Conservation (phyloP, 2,113 vertebrate species). For the Anas platyrhynchos region DNA sequence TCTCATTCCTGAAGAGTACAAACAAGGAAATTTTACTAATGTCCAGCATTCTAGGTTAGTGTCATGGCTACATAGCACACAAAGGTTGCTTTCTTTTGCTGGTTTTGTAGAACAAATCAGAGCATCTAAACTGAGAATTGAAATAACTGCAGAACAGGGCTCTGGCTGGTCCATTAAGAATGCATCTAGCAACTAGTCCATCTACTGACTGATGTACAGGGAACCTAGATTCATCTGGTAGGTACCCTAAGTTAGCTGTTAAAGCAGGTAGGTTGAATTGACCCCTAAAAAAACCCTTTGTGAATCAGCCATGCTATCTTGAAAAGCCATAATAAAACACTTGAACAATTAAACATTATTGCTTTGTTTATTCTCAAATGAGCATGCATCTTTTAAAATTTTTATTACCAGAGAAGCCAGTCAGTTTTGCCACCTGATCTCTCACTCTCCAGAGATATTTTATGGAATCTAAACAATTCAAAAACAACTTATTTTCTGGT, state of each 20-base stretch:
- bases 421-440: neutral
- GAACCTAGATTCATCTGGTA: neutral
- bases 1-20: neutral
- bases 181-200: neutral
- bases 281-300: neutral
- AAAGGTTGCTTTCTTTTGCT: neutral
- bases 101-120: neutral
- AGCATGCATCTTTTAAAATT: neutral
- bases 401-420: neutral
- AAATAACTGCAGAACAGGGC: neutral
- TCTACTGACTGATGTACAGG: neutral
- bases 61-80: neutral
- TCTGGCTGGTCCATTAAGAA: neutral
- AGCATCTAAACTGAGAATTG: neutral
- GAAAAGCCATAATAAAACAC: neutral
- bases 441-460: neutral
- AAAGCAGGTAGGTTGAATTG: neutral
- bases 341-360: conserved; percentile 18
- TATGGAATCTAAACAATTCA: neutral
- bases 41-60: neutral
- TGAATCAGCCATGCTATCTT: neutral
- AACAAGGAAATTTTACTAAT: neutral
- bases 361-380: neutral
- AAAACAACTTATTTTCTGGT: neutral
- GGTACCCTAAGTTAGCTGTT: neutral